Conservation (phyloP, 2,888 invertebrate genomes). For the Phalera bucephala region DNA sequence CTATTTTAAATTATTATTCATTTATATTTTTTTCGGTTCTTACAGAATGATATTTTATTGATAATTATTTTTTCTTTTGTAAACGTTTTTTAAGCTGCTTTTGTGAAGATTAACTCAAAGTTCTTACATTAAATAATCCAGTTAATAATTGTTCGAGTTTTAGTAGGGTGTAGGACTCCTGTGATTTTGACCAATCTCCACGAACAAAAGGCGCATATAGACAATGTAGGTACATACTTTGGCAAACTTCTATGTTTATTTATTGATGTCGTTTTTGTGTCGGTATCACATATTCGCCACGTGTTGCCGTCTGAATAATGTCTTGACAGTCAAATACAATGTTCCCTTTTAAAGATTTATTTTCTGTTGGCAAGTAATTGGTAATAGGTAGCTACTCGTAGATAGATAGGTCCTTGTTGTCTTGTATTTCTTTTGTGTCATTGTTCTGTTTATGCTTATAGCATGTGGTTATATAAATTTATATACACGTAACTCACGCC, state of each 20-base stretch:
- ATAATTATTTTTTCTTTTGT: no score
- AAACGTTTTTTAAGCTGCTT: no score
- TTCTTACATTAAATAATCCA: no score
- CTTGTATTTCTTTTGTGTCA: constrained; percentile 12
- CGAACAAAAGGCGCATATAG: constrained; percentile 29
- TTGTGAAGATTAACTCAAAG: no score
- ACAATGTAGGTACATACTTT: no score
- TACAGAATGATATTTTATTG: no score
- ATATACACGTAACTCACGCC: constrained; percentile 15
- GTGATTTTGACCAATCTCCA: neutral
- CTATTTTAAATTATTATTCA: no score
- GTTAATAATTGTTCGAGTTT: no score
- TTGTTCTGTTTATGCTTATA: constrained; percentile 13
- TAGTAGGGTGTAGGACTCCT: neutral
- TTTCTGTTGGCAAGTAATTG: constrained; percentile 7
- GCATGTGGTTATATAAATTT: no score
- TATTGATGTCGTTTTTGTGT: constrained; percentile 34
- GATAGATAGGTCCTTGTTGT: no score
- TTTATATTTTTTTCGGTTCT: no score
- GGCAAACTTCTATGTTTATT: constrained; percentile 53
- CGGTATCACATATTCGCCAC: constrained; percentile 35
- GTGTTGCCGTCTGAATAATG: constrained; percentile 22
- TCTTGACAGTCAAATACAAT: constrained; percentile 14
- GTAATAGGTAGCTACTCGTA: neutral
- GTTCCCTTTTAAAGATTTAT: constrained; percentile 18